Evolutionary conservation across 2,113 vertebrate species (phyloP).

Genomic region (Sylvilagus bachmani): DNA sequence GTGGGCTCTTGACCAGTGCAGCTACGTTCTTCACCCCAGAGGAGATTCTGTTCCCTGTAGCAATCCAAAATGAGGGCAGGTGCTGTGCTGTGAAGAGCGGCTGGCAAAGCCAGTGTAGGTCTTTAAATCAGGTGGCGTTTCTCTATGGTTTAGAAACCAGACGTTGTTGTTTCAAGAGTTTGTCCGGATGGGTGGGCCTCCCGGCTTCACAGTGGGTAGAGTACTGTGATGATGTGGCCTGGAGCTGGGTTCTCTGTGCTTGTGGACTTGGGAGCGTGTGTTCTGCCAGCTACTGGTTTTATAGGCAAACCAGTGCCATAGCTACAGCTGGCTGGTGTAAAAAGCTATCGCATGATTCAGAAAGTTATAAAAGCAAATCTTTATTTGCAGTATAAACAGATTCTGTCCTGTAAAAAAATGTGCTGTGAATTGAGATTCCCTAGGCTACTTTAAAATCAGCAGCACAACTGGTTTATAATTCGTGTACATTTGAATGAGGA

Average conservation of each 20-base stretch:
- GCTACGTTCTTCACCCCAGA: background rate
- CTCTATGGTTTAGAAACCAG: background rate
- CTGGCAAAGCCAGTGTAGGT: background rate
- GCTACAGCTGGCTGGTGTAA: background rate
- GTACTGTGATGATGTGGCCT: background rate
- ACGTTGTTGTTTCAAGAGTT: background rate
- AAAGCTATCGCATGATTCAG: background rate
- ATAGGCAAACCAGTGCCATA: background rate
- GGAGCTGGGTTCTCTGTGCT: background rate
- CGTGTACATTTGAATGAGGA: background rate
- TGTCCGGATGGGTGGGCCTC: background rate
- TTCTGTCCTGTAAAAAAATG: background rate
- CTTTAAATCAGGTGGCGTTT: background rate
- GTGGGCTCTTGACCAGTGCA: background rate
- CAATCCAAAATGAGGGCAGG: background rate
- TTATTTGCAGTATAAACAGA: conserved; percentile 3
- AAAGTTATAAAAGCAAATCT: conserved; percentile 47
- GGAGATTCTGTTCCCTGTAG: background rate
- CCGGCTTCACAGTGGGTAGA: background rate
- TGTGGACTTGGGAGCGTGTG: background rate
- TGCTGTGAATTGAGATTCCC: background rate
- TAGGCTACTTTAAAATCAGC: background rate
- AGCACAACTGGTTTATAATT: background rate
- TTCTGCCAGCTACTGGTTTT: background rate
- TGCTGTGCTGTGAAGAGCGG: no score